Evolutionary conservation across 2,113 vertebrate genomes (phyloP).

Genomic region (Malurus melanocephalus): DNA sequence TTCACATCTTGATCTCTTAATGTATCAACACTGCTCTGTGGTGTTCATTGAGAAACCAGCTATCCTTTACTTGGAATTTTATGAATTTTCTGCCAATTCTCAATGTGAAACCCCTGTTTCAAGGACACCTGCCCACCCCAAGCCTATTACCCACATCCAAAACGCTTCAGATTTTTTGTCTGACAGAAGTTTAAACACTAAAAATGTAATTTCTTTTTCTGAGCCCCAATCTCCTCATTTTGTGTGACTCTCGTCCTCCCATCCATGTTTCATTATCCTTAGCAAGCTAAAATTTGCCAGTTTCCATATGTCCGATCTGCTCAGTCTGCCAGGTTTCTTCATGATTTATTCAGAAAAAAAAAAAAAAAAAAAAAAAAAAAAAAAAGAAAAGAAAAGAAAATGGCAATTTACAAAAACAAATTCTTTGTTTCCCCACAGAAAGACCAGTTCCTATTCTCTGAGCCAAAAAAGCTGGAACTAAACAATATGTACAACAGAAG

Average conservation of each 20-base stretch:
- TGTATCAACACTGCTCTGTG: background rate
- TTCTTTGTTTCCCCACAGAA: constrained; percentile 64
- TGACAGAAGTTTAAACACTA: background rate
- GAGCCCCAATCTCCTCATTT: background rate
- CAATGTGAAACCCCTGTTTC: background rate
- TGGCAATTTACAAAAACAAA: constrained; percentile 58
- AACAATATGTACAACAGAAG: constrained; percentile 57
- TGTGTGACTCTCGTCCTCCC: background rate
- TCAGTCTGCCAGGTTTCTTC: constrained; percentile 48
- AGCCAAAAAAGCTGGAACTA: constrained; percentile 42
- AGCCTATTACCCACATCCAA: background rate
- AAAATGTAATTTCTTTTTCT: background rate
- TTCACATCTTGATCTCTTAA: background rate
- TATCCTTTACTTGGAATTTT: background rate
- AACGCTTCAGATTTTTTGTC: background rate
- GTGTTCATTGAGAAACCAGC: background rate
- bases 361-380: no score
- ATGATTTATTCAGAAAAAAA: constrained; percentile 17
- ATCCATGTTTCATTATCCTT: constrained; percentile 22
- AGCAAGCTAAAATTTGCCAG: constrained; percentile 47
- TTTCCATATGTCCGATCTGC: constrained; percentile 53
- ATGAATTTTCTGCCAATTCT: background rate
- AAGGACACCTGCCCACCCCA: background rate
- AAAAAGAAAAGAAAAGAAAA: background rate
- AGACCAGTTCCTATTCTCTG: constrained; percentile 49